Evolutionary conservation across 2,888 invertebrate species (phyloP).

Genomic region (Eilema caniola): DNA sequence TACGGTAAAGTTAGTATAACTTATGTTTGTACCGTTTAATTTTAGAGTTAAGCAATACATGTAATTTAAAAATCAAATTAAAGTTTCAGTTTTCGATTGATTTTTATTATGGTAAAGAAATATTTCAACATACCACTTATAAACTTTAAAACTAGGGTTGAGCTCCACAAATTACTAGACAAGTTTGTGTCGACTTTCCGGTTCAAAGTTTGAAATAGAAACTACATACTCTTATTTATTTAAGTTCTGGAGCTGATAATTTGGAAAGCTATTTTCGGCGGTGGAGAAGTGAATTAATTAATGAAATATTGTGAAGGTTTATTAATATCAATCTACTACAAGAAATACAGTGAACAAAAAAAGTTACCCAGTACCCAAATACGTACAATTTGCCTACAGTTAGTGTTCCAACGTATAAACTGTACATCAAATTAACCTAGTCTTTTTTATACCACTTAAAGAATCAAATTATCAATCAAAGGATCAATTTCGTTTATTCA

Average conservation of each 20-base stretch:
- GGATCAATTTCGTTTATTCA: too few species aligned
- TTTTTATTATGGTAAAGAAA: neutral
- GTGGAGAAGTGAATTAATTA: neutral
- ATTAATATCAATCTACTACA: neutral
- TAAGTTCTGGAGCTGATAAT: neutral
- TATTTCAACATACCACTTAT: slow-evolving; percentile 9
- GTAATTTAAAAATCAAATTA: too few species aligned
- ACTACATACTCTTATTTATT: slow-evolving; percentile 21
- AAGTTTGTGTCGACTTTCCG: slow-evolving; percentile 17
- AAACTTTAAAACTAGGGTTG: slow-evolving; percentile 16
- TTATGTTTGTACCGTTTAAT: too few species aligned
- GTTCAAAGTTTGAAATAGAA: slow-evolving; percentile 19
- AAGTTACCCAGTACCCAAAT: too few species aligned
- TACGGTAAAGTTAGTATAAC: too few species aligned
- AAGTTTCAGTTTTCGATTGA: neutral
- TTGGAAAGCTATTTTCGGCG: neutral
- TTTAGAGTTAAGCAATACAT: too few species aligned
- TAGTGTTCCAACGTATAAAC: too few species aligned
- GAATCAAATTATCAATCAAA: too few species aligned
- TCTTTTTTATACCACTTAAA: too few species aligned
- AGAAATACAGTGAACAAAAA: neutral
- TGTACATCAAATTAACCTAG: too few species aligned
- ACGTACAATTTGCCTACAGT: too few species aligned
- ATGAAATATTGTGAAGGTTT: neutral
- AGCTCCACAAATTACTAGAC: slow-evolving; percentile 19